Conservation (phyloP, 2,113 vertebrate species). For the Erpornis zantholeuca region DNA sequence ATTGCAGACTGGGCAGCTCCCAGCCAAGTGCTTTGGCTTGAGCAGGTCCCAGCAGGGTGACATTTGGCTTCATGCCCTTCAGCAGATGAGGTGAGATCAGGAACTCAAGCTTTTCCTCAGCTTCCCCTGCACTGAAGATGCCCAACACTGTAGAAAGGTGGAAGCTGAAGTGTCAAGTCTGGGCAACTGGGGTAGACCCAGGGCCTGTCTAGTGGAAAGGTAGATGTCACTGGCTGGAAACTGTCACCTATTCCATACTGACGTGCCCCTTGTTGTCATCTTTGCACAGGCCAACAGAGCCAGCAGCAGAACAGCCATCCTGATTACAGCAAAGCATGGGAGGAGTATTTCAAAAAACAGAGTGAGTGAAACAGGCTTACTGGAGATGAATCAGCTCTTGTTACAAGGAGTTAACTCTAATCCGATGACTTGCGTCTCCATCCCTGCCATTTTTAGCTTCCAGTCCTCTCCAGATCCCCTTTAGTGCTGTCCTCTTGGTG, state of each 20-base stretch:
- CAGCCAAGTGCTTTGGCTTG: not conserved
- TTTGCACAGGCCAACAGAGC: slow-evolving; percentile 86
- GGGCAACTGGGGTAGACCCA: not conserved
- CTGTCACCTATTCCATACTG: slow-evolving; percentile 1
- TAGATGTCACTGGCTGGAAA: slow-evolving; percentile 14
- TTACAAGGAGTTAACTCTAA: not conserved
- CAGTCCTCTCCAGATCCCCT: not conserved
- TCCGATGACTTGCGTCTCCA: not conserved
- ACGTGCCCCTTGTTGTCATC: slow-evolving; percentile 52
- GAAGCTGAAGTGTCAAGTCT: not conserved
- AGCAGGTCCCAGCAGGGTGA: not conserved
- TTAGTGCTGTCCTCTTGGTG: not conserved
- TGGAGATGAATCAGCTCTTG: not conserved
- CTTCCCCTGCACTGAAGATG: not conserved
- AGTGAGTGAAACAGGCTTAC: slow-evolving; percentile 72
- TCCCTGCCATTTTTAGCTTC: not conserved
- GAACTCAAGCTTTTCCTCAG: not conserved
- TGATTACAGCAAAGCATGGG: slow-evolving; percentile 94
- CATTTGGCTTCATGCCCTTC: not conserved
- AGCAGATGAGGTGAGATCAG: not conserved
- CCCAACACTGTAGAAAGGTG: not conserved
- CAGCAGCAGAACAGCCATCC: slow-evolving; percentile 90
- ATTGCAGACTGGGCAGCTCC: not conserved
- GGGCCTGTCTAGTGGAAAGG: not conserved
- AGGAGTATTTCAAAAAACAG: slow-evolving; percentile 92